Evolutionary conservation across 2,888 invertebrate genomes (phyloP).

Genomic region (Bellardia bayeri): DNA sequence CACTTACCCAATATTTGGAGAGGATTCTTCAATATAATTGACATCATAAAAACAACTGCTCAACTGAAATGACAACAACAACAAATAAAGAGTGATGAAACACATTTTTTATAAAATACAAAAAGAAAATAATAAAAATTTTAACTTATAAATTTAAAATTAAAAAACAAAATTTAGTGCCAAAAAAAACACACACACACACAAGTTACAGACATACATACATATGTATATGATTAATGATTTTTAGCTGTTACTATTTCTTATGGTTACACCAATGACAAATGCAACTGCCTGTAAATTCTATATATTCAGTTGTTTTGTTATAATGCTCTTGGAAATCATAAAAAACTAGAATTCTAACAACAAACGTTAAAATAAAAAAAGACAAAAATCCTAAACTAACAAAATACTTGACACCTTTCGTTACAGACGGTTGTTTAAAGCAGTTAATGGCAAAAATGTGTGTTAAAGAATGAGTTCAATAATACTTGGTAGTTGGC

Average conservation of each 20-base stretch:
- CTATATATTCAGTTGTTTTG: constrained; percentile 37
- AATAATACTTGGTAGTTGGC: background rate
- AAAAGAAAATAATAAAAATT: constrained; percentile 34
- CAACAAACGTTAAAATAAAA: constrained; percentile 46
- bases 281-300: constrained; percentile 46
- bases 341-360: constrained; percentile 42
- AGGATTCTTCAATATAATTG: constrained; percentile 47
- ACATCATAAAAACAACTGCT: constrained; percentile 32
- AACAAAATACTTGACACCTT: constrained; percentile 73
- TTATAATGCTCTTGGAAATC: constrained; percentile 35
- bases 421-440: constrained; percentile 61
- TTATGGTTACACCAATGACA: constrained; percentile 34
- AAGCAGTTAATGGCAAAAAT: constrained; percentile 32
- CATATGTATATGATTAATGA: constrained; percentile 64
- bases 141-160: constrained; percentile 29
- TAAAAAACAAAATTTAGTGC: constrained; percentile 2
- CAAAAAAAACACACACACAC: constrained; percentile 18
- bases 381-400: constrained; percentile 36
- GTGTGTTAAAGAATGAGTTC: background rate
- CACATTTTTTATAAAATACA: constrained; percentile 13
- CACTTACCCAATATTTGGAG: constrained; percentile 56
- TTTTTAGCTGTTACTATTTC: background rate
- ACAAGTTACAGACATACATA: background rate
- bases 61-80: background rate
- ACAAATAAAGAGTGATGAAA: constrained; percentile 49